Percentiles rank a stretch among this genome's conserved stretches.
Evolutionary conservation across 30 jellyfish, hydroid and myxozoan species (phyloP).

Genomic region (Turritopsis dohrnii): DNA sequence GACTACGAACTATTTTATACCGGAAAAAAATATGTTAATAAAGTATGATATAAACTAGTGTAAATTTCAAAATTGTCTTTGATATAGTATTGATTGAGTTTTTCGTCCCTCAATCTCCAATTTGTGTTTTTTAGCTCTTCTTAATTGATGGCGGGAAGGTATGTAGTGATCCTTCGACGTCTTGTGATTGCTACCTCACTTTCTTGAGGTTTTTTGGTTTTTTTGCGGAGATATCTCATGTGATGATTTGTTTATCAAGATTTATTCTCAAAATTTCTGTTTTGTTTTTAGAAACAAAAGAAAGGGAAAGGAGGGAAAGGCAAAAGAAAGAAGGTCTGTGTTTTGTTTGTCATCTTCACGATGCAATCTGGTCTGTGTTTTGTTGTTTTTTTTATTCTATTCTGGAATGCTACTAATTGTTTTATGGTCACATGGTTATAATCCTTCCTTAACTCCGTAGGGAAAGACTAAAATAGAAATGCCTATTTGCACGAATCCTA

Average conservation of each 20-base stretch:
- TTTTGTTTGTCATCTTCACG: background rate
- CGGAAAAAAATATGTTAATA: constrained; percentile 75
- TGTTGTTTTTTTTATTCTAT: too few species aligned
- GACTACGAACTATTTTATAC: constrained; percentile 68
- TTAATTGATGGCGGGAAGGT: constrained; percentile 85
- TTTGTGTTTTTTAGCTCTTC: constrained; percentile 36
- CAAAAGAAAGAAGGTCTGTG: constrained; percentile 47
- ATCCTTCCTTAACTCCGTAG: too few species aligned
- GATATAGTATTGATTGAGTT: background rate
- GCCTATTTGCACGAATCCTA: constrained; percentile 67
- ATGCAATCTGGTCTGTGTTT: too few species aligned
- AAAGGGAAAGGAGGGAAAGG: constrained; percentile 73
- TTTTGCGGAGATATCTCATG: background rate
- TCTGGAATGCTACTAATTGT: too few species aligned
- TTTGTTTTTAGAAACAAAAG: constrained; percentile 59
- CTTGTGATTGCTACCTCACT: background rate
- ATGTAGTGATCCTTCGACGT: background rate
- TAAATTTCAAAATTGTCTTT: too few species aligned
- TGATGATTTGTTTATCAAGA: background rate
- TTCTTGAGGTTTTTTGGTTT: background rate
- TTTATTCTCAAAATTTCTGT: constrained; percentile 19
- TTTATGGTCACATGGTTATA: too few species aligned
- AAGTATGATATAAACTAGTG: constrained; percentile 37
- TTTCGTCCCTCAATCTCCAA: background rate
- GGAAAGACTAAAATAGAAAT: constrained; percentile 80